A percentile compares a stretch with the other conserved stretches of the same genome.
Evolutionary conservation across 1,140 invertebrate species (phyloP).

Genomic region (Steinernema khuongi): DNA sequence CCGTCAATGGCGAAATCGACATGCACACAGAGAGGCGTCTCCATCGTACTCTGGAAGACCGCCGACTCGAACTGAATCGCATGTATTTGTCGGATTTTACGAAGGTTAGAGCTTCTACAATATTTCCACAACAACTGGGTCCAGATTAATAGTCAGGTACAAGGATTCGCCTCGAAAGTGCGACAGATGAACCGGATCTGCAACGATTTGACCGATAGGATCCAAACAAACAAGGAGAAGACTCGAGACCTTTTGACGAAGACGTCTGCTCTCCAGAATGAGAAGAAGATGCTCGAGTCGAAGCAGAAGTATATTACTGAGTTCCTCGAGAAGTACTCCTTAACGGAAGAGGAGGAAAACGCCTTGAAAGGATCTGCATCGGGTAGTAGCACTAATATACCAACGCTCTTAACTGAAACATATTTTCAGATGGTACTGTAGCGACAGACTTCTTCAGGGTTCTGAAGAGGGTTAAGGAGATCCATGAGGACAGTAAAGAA

Average conservation of each 20-base stretch:
- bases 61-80: constrained; percentile 50
- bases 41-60: constrained; percentile 42
- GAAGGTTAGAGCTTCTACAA: constrained; percentile 40
- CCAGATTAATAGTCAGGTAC: constrained; percentile 49
- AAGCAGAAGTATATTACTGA: constrained; percentile 51
- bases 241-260: constrained; percentile 51
- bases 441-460: constrained; percentile 38
- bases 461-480: constrained; percentile 31
- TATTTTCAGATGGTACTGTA: constrained; percentile 37
- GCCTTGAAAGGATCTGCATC: constrained; percentile 35
- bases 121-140: constrained; percentile 21
- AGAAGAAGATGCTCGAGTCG: constrained; percentile 44
- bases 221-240: constrained; percentile 55
- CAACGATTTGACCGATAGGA: constrained; percentile 47
- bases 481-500: constrained; percentile 40
- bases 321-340: constrained; percentile 52
- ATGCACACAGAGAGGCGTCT: constrained; percentile 45
- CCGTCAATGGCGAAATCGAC: constrained; percentile 26
- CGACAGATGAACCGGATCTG: constrained; percentile 54
- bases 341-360: constrained; percentile 45
- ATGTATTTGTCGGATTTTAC: constrained; percentile 50
- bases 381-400: constrained; percentile 4
- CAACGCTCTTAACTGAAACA: constrained; percentile 13
- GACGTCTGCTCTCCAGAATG: constrained; percentile 47
- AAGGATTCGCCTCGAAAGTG: constrained; percentile 50